Evolutionary conservation across 2,888 invertebrate genomes (phyloP).

Genomic region (Branchellion lobata): DNA sequence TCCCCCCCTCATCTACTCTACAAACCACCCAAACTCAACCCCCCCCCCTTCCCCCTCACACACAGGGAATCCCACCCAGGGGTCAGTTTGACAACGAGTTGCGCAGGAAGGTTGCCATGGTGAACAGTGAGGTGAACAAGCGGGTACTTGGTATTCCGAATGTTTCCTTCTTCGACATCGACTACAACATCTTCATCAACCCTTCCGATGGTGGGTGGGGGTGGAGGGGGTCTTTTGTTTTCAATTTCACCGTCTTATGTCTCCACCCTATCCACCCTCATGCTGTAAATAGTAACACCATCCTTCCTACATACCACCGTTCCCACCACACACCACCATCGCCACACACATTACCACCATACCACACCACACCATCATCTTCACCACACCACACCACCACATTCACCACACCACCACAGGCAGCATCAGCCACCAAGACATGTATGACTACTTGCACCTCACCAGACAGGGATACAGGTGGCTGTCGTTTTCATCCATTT

Average conservation of each 20-base stretch:
- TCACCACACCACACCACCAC: not conserved
- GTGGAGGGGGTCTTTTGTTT: not conserved
- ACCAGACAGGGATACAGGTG: slow-evolving; percentile 74
- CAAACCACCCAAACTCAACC: no score
- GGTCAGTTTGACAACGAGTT: slow-evolving; percentile 81
- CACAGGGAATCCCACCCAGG: slow-evolving; percentile 80
- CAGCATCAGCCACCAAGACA: slow-evolving; percentile 81
- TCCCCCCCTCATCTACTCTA: no score
- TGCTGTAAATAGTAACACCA: no score
- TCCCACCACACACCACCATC: no score
- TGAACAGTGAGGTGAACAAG: slow-evolving; percentile 74
- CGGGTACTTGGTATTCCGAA: slow-evolving; percentile 67
- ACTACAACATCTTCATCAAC: slow-evolving; percentile 67
- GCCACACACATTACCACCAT: no score
- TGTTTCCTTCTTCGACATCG: slow-evolving; percentile 77
- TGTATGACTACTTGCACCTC: slow-evolving; percentile 86
- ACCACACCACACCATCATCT: not conserved
- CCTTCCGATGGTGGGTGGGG: slow-evolving; percentile 64
- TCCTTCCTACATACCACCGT: no score
- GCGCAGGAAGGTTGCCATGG: slow-evolving; percentile 74
- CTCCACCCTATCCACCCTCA: no score
- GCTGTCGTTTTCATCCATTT: not conserved
- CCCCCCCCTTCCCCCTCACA: not conserved
- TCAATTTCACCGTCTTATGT: not conserved
- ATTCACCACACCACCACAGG: slow-evolving; percentile 61